Evolutionary conservation across 2,797 vertebrate species (phyloP).

Genomic region (Sebastes flavidus): DNA sequence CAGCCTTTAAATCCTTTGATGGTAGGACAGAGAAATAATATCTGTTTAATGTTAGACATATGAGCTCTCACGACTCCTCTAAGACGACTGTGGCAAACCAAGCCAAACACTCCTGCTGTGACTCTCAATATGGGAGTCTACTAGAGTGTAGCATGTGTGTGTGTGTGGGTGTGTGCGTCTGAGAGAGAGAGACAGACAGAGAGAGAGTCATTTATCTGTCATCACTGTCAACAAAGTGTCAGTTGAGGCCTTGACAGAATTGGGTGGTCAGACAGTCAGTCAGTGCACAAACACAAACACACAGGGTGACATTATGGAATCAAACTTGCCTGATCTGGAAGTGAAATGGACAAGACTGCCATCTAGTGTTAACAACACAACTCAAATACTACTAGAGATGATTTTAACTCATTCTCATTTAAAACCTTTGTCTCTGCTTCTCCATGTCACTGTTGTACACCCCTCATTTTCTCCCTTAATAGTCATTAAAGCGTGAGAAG

Average conservation of each 20-base stretch:
- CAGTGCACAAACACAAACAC: neutral
- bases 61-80: slow-evolving; percentile 10
- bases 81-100: neutral
- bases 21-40: neutral
- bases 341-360: slow-evolving; percentile 50
- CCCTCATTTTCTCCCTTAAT: neutral
- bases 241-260: slow-evolving; percentile 40
- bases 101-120: slow-evolving; percentile 13
- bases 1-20: neutral
- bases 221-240: slow-evolving; percentile 50
- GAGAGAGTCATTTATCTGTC: slow-evolving; percentile 26
- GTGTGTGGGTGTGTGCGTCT: neutral
- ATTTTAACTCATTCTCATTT: neutral
- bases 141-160: neutral
- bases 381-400: neutral
- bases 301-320: neutral
- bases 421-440: neutral
- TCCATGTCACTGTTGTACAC: neutral
- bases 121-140: neutral
- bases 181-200: neutral
- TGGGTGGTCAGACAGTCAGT: neutral
- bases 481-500: neutral
- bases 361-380: slow-evolving; percentile 57
- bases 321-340: neutral
- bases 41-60: slow-evolving; percentile 32